A percentile compares a stretch with the other conserved stretches of the same genome.
These are phyloP conservation scores for Morpho helenor DNA, from an alignment of 2,888 invertebrate genomes.

Conservation along the genomic window DNA sequence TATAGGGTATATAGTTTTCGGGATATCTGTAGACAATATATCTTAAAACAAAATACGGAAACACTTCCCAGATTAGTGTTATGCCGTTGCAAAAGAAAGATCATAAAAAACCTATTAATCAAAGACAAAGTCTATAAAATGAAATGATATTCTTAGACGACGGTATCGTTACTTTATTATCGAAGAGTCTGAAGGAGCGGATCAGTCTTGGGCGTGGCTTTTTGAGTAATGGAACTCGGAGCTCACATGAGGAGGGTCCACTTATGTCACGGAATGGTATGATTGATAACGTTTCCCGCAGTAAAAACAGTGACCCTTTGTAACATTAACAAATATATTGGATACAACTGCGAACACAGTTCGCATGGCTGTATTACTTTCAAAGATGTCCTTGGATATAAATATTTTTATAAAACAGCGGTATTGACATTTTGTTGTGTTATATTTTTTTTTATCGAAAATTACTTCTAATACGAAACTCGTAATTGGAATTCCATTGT, in stretches of 20 bases:
- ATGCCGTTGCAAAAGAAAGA: no score
- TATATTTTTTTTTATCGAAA: slow-evolving; percentile 9
- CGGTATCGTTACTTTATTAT: slow-evolving; percentile 36
- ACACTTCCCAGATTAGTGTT: no score
- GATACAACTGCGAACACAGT: slow-evolving; percentile 15
- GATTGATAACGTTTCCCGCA: slow-evolving; percentile 69
- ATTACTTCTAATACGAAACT: slow-evolving; percentile 4
- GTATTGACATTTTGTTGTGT: slow-evolving; percentile 5
- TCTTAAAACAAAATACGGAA: no score
- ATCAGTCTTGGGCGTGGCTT: slow-evolving; percentile 69
- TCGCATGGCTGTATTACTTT: slow-evolving; percentile 11
- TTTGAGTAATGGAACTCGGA: slow-evolving; percentile 74
- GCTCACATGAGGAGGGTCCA: slow-evolving; percentile 75
- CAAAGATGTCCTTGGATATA: slow-evolving; percentile 11
- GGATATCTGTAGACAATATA: no score
- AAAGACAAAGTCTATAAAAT: no score
- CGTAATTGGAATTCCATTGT: no score
- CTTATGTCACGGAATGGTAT: slow-evolving; percentile 74
- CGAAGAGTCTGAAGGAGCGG: slow-evolving; percentile 51
- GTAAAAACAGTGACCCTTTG: slow-evolving; percentile 66
- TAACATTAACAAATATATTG: slow-evolving; percentile 33
- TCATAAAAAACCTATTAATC: no score
- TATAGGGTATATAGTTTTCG: no score
- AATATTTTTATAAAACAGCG: slow-evolving; percentile 7
- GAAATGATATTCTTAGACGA: no score